These are phyloP conservation scores for Cynopterus sphinx DNA, from an alignment of 2,797 vertebrate genomes.

Conservation along the genomic window DNA sequence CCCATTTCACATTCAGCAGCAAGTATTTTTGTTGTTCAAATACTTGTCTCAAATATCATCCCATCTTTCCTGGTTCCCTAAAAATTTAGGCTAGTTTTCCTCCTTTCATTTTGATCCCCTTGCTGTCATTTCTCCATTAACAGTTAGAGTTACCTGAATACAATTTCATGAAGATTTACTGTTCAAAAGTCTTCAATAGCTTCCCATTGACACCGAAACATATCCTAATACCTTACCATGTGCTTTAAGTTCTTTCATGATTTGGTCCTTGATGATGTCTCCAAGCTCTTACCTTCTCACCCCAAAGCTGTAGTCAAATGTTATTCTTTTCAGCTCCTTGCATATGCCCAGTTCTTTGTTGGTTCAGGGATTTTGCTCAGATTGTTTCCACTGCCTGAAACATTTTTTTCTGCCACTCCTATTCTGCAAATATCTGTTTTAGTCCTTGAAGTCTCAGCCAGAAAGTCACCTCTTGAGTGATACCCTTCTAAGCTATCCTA, in stretches of 20 bases:
- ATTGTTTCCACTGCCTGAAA: background rate
- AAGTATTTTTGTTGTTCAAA: slow-evolving; percentile 17
- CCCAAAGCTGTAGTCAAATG: background rate
- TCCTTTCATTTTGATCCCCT: background rate
- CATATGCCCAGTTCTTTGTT: background rate
- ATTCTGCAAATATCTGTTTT: background rate
- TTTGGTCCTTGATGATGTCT: background rate
- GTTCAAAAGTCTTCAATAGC: background rate
- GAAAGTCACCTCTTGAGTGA: background rate
- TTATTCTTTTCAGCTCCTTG: background rate
- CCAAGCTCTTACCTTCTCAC: background rate
- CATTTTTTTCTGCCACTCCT: background rate
- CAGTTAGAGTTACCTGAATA: background rate
- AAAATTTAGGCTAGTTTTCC: background rate
- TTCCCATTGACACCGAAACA: background rate
- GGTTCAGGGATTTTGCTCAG: background rate
- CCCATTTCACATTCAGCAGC: background rate
- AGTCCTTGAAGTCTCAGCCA: background rate
- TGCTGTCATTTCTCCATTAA: background rate
- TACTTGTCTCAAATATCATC: background rate
- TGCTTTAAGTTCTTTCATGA: background rate
- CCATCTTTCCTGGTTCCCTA: background rate
- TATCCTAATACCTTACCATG: background rate
- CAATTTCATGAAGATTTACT: background rate
- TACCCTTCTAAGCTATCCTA: background rate